Evolutionary conservation across 1,140 invertebrate species (phyloP).

Genomic region (Drosophila parabipectinata): DNA sequence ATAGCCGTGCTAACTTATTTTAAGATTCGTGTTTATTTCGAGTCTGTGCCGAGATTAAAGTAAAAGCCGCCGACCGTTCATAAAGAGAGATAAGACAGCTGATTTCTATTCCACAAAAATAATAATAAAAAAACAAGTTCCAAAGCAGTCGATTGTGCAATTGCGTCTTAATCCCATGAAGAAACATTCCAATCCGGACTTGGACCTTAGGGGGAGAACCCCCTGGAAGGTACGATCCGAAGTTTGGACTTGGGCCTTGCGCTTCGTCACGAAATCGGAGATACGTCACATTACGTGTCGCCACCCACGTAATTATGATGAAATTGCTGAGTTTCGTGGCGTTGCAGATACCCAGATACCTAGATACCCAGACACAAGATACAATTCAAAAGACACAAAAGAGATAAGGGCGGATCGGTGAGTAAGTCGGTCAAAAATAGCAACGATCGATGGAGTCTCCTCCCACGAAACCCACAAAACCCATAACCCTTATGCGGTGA

Average conservation of each 20-base stretch:
- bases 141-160: not conserved
- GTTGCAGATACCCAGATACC: constrained; percentile 6
- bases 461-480: not conserved
- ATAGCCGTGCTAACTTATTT: constrained; percentile 18
- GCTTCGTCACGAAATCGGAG: constrained; percentile 35
- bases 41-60: constrained; percentile 28
- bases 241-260: constrained; percentile 9
- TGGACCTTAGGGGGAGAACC: not conserved
- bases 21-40: constrained; percentile 17
- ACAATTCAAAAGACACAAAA: constrained; percentile 11
- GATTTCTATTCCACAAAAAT: not conserved
- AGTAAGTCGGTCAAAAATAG: constrained; percentile 25
- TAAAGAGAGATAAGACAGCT: not conserved
- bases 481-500: constrained; percentile 20
- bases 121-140: not conserved
- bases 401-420: constrained; percentile 39
- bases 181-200: not conserved
- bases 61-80: not conserved
- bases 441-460: not conserved
- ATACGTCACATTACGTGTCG: constrained; percentile 47
- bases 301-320: constrained; percentile 20
- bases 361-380: constrained; percentile 21
- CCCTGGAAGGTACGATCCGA: too few relatives aligned
- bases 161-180: not conserved
- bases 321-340: constrained; percentile 18